Percentiles rank a stretch among this genome's conserved stretches.
These are phyloP conservation scores for Megastigmus dorsalis DNA, from an alignment of 2,888 invertebrate species.

Conservation along the genomic window DNA sequence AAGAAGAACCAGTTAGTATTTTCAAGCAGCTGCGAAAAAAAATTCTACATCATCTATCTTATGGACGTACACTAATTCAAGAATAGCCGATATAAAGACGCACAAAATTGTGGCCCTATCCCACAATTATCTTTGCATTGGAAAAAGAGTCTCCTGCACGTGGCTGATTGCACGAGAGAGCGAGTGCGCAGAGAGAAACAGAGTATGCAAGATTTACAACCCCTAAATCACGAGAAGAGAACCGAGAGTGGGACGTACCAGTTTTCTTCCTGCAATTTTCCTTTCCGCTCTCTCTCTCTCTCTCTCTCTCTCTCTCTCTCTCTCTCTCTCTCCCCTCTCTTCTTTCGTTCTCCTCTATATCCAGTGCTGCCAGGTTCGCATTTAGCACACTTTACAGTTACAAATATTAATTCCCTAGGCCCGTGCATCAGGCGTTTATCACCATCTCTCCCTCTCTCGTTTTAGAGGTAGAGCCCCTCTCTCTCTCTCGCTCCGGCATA, in stretches of 20 bases:
- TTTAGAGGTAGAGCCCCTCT: too few relatives aligned
- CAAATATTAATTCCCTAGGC: slow-evolving; percentile 66
- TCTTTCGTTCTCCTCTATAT: too few relatives aligned
- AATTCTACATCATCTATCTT: too few relatives aligned
- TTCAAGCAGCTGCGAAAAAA: too few relatives aligned
- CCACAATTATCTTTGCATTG: slow-evolving; percentile 62
- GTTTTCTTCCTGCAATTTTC: slow-evolving; percentile 60
- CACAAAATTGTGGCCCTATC: slow-evolving; percentile 36
- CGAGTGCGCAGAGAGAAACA: not conserved
- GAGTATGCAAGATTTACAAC: slow-evolving; percentile 62
- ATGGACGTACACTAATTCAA: too few relatives aligned
- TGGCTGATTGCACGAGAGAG: slow-evolving; percentile 57
- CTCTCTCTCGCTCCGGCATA: slow-evolving; percentile 56
- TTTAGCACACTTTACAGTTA: slow-evolving; percentile 61
- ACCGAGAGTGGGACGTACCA: slow-evolving; percentile 46
- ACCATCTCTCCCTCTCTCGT: slow-evolving; percentile 52
- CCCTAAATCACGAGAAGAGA: slow-evolving; percentile 60
- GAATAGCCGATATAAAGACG: not conserved
- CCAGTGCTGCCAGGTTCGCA: too few relatives aligned
- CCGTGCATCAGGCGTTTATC: slow-evolving; percentile 58
- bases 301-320: not conserved
- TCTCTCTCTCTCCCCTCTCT: too few relatives aligned
- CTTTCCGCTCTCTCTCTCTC: slow-evolving; percentile 22
- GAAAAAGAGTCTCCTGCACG: slow-evolving; percentile 54
- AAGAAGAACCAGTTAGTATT: too few relatives aligned